phyloP scores from a whole-genome alignment of 2,888 invertebrate species.

The Thera britannica region DNA sequence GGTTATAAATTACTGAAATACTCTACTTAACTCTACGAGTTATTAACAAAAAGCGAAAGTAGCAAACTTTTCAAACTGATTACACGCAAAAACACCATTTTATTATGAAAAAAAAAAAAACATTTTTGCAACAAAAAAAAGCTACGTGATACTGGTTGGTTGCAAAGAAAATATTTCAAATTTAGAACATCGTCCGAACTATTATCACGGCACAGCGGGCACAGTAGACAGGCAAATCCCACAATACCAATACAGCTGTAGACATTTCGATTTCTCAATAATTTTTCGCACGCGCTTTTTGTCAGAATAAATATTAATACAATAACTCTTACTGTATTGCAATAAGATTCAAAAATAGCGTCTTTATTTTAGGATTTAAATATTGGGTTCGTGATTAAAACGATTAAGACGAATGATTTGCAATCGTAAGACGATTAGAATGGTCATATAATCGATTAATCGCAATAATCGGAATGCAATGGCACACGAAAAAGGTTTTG shows the following conservation, averaged over 20 bases:
- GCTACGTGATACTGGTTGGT: neutral
- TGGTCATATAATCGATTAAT: constrained; percentile 29
- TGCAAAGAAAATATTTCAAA: constrained; percentile 53
- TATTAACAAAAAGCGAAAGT: neutral
- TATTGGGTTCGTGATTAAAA: constrained; percentile 27
- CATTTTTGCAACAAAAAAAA: neutral
- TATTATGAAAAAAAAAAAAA: neutral
- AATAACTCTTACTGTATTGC: constrained; percentile 27
- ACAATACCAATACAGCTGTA: constrained; percentile 64
- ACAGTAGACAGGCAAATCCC: constrained; percentile 9
- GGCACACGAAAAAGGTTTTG: constrained; percentile 19
- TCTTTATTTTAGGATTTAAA: constrained; percentile 1
- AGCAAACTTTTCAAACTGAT: neutral
- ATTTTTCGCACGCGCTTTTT: constrained; percentile 70
- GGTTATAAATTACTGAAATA: neutral
- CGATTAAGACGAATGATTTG: constrained; percentile 30
- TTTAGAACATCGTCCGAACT: constrained; percentile 57
- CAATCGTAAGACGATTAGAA: constrained; percentile 34
- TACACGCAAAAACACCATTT: too few relatives aligned
- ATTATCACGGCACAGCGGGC: constrained; percentile 42
- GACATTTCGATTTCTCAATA: constrained; percentile 63
- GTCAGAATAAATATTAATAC: constrained; percentile 11
- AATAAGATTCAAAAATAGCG: constrained; percentile 17
- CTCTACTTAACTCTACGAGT: neutral
- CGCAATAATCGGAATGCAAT: constrained; percentile 17